phyloP scores from a whole-genome alignment of 92 coral and sea anemone species.

The Micromussa lordhowensis region DNA sequence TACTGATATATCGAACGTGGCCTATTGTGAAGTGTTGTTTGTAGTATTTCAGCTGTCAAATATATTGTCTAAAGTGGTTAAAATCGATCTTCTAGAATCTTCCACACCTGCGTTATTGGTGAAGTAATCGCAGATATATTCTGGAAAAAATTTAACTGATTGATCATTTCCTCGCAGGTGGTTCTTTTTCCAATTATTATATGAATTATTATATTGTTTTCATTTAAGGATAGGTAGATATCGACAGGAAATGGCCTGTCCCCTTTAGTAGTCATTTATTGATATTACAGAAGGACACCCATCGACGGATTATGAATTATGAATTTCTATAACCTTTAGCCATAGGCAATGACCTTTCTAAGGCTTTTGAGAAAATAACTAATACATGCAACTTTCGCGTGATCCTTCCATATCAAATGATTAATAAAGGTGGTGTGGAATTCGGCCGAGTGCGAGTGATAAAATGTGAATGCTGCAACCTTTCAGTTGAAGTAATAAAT shows the following conservation, averaged over 20 bases:
- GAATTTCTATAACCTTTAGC: background rate
- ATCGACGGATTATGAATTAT: background rate
- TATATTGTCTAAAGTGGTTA: background rate
- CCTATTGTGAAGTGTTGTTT: background rate
- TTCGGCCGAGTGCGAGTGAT: background rate
- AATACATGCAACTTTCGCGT: background rate
- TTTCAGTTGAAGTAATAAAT: background rate
- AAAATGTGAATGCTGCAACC: background rate
- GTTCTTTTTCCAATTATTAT: background rate
- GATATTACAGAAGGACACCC: background rate
- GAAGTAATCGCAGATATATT: background rate
- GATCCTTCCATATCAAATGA: background rate
- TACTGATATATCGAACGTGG: no score
- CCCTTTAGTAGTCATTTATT: background rate
- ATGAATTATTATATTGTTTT: background rate
- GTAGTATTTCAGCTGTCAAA: background rate
- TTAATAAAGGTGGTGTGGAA: background rate
- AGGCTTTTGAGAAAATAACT: background rate
- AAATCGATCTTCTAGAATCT: background rate
- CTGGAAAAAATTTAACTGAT: background rate
- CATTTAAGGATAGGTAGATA: background rate
- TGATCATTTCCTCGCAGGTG: background rate
- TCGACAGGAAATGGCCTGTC: background rate
- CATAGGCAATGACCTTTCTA: background rate
- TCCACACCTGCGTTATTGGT: background rate